Base-by-base conservation (phyloP, 2,888 invertebrate genomes). In the Callyntrura sp. region DNA sequence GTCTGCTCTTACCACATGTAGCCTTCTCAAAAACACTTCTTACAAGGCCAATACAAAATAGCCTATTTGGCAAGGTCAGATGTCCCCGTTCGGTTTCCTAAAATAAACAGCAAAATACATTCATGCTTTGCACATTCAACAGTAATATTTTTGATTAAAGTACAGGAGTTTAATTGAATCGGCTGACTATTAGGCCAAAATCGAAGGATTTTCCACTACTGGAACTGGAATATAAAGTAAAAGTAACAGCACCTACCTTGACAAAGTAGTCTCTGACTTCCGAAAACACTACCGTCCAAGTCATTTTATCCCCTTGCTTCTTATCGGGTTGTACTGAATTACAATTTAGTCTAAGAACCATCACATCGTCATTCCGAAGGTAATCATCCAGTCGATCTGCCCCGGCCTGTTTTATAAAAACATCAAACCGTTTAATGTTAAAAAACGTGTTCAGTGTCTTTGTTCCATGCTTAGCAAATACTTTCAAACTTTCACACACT, bases 1-100 rank as follows among this genome's bases (percentile, higher is more conserved):
- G n/a, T n/a, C n/a, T n/a, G n/a, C n/a, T 9, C 91, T 79, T 83
- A 91, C 91, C 78, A 4, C 70, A 57, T 2, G 84, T 90, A n/a
- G 84, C 89, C 35, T 90, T 91, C 14, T 51, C 68, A 43, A 90
- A 90, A 0, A 91, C 87, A 17, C 17, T 35, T 14, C 89, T 55
- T 11, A 90, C 84, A 60, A 90, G 43, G 12, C 85, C 76, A n/a
- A 86, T 55, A 28, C 25, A 85, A 48, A 85, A 83, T 5, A 51
- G 17, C 70, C 78, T 88, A n/a, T 65, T 78, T 11, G 45, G 6
- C 25, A 85, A 57, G 0, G 48, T 62, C 23, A 57, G 0, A 12
- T 65, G 28, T 11, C 55, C 55, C 55, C 83, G 88, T n/a, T 90
- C 90, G 0, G 90, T 90, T 86, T 91, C 91, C 91, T 91, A 48